phyloP scores from a whole-genome alignment of 2,888 invertebrate species.

The Cantharis rufa region DNA sequence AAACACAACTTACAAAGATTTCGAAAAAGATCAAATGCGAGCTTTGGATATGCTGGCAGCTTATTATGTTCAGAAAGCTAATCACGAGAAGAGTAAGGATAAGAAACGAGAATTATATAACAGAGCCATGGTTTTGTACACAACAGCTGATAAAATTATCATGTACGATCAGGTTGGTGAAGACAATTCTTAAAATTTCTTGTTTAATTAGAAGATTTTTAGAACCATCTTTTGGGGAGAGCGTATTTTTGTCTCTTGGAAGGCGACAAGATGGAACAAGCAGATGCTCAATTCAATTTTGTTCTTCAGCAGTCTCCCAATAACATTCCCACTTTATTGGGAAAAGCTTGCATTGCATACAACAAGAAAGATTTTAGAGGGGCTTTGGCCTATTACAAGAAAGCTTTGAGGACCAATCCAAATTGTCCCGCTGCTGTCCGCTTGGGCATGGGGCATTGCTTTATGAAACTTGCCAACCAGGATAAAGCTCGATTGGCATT shows the following conservation, averaged over 20 bases:
- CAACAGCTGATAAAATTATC: constrained; percentile 98
- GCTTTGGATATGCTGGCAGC: constrained; percentile 97
- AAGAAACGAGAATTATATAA: constrained; percentile 92
- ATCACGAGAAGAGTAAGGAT: constrained; percentile 93
- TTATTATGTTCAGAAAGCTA: constrained; percentile 95
- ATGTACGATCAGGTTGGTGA: constrained; percentile 93
- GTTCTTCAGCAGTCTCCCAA: constrained; percentile 93
- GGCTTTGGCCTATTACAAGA: constrained; percentile 96
- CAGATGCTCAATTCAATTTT: constrained; percentile 99
- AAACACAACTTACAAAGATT: constrained; percentile 84
- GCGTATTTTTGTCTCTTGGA: constrained; percentile 98
- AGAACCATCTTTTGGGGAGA: constrained; percentile 95
- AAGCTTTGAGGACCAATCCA: constrained; percentile 93
- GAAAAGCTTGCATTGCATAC: constrained; percentile 98
- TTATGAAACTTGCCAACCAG: constrained; percentile 91
- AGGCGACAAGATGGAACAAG: constrained; percentile 99
- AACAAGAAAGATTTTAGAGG: constrained; percentile 96
- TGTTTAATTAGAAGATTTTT: constrained; percentile 28
- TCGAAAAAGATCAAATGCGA: constrained; percentile 97
- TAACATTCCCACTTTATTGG: constrained; percentile 95
- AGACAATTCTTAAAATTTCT: background rate
- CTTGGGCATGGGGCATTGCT: constrained; percentile 86
- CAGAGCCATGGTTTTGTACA: constrained; percentile 96
- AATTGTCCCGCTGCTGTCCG: constrained; percentile 96
- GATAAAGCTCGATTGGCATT: constrained; percentile 97